Percentiles rank a stretch among this genome's conserved stretches.
phyloP scores from a whole-genome alignment of 35 echinoderm and acorn worm genomes.

The Lytechinus variegatus region DNA sequence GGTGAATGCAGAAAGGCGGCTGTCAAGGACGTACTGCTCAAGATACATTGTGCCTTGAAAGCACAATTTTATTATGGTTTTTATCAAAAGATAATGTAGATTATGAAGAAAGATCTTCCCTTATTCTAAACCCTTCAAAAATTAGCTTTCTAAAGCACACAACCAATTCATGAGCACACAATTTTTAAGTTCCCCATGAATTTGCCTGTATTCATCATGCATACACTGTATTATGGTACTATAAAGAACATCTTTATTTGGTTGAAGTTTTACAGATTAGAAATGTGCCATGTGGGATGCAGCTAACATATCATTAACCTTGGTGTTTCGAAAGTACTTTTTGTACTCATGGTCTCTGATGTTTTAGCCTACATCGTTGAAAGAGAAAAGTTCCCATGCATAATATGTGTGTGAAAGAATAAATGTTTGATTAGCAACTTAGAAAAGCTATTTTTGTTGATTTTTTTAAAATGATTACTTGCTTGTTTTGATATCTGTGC shows the following conservation, averaged over 20 bases:
- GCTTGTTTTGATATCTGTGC: too few species aligned
- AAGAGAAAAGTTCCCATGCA: neutral
- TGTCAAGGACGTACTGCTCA: too few species aligned
- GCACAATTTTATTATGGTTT: too few species aligned
- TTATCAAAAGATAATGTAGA: neutral
- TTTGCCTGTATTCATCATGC: neutral
- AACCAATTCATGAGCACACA: neutral
- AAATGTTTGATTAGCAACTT: neutral
- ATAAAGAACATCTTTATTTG: neutral
- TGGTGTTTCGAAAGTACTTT: neutral
- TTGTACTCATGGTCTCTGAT: neutral
- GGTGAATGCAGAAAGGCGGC: too few species aligned
- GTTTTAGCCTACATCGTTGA: neutral
- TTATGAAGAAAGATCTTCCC: neutral
- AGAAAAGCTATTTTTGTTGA: neutral
- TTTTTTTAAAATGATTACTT: neutral
- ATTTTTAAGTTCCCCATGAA: neutral
- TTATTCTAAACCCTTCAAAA: neutral
- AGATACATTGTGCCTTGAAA: too few species aligned
- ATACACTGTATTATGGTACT: neutral
- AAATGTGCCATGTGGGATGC: neutral
- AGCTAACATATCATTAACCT: neutral
- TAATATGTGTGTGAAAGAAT: neutral
- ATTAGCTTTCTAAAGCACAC: neutral
- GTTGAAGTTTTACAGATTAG: neutral